A percentile compares a stretch with the other conserved stretches of the same genome.
Conservation (phyloP, 1,140 invertebrate species). For the Drosophila tsacasi region DNA sequence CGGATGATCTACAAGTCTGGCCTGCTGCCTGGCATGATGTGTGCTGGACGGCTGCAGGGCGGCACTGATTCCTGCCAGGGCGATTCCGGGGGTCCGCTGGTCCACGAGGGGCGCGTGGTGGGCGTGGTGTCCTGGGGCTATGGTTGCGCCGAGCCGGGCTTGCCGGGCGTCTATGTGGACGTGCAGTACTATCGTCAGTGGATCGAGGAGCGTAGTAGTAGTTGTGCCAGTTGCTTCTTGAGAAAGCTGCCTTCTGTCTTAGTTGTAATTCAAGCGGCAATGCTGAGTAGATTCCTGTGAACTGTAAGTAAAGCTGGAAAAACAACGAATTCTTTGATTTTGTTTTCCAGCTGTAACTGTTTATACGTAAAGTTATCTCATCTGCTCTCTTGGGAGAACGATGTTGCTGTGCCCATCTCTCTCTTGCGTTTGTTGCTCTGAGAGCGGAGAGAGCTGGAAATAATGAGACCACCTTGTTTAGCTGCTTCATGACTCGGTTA, state of each 20-base stretch:
- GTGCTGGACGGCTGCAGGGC: conserved; percentile 68
- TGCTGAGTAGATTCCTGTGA: not conserved
- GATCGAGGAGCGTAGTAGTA: conserved; percentile 56
- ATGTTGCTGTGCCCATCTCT: no score
- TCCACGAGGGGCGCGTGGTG: conserved; percentile 86
- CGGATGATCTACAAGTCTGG: conserved; percentile 54
- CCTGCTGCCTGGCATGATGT: conserved; percentile 73
- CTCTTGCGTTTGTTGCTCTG: no score
- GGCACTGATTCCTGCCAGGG: conserved; percentile 84
- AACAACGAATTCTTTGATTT: not conserved
- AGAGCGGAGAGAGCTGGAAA: no score
- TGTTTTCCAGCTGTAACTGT: no score
- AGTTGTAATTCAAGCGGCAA: not conserved
- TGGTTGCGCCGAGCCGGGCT: conserved; percentile 88
- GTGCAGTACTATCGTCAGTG: conserved; percentile 85
- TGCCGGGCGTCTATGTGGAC: conserved; percentile 91
- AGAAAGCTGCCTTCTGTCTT: not conserved
- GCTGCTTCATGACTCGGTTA: no score
- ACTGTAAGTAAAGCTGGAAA: not conserved
- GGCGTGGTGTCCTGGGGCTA: conserved; percentile 91
- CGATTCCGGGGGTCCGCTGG: conserved; percentile 88
- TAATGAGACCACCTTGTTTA: no score
- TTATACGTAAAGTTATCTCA: no score
- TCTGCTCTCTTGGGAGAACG: no score
- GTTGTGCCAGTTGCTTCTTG: not conserved